Evolutionary conservation across 1,140 invertebrate genomes (phyloP).

Genomic region (Oedothorax gibbosus): DNA sequence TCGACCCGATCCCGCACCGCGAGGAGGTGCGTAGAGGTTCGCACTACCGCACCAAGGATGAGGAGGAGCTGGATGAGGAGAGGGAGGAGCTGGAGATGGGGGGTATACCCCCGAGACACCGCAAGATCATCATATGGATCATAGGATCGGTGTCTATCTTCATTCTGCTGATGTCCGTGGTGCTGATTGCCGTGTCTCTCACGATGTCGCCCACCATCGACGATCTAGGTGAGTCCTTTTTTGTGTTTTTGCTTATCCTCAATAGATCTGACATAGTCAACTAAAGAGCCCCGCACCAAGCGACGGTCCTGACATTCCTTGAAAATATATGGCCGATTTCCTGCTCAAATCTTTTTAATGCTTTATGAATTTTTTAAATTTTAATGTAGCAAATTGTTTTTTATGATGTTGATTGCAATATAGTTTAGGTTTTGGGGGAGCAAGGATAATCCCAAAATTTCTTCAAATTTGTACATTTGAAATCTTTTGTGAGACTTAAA

Average conservation of each 20-base stretch:
- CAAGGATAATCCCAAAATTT: too few species aligned
- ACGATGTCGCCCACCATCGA: slow-evolving; percentile 91
- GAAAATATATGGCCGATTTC: too few species aligned
- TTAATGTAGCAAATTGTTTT: too few species aligned
- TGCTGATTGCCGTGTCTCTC: slow-evolving; percentile 86
- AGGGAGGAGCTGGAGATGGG: slow-evolving; percentile 55
- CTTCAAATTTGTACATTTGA: too few species aligned
- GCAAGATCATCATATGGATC: slow-evolving; percentile 56
- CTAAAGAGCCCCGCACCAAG: too few species aligned
- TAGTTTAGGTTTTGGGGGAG: too few species aligned
- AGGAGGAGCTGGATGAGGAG: slow-evolving; percentile 30
- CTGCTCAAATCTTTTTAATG: too few species aligned
- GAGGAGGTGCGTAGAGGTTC: slow-evolving; percentile 6
- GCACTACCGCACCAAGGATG: neutral
- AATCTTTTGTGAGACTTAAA: too few species aligned
- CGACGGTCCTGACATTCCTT: too few species aligned
- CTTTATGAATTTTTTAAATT: too few species aligned
- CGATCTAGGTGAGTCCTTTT: slow-evolving; percentile 83
- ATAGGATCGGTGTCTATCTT: slow-evolving; percentile 74
- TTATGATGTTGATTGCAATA: too few species aligned
- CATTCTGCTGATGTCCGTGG: slow-evolving; percentile 84
- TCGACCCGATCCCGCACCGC: slow-evolving; percentile 27
- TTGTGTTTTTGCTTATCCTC: neutral
- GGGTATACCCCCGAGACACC: slow-evolving; percentile 20
- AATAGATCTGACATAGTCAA: too few species aligned